Evolutionary conservation across 2,888 invertebrate species (phyloP).

Genomic region (Drosophila pegasa): DNA sequence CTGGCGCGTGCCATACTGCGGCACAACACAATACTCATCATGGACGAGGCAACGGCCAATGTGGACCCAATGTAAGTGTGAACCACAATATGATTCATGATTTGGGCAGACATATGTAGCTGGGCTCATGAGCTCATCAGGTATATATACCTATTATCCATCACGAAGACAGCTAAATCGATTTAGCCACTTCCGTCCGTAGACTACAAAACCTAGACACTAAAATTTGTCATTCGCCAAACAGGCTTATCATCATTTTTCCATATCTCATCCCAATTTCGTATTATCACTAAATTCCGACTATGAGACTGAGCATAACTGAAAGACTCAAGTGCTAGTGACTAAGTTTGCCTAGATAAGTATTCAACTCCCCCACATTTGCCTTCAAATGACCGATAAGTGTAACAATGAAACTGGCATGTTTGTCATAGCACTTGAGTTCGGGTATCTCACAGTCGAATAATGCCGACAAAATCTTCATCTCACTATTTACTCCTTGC

Average conservation of each 20-base stretch:
- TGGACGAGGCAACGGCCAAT: constrained; percentile 97
- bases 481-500: constrained; percentile 51
- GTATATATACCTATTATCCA: not conserved
- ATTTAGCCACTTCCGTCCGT: not conserved
- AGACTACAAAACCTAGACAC: not conserved
- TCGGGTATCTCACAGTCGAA: not conserved
- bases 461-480: not conserved
- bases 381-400: not conserved
- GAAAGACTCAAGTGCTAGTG: not conserved
- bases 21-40: constrained; percentile 91
- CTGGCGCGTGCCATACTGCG: constrained; percentile 93
- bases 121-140: constrained; percentile 1
- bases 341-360: not conserved
- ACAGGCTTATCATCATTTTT: not conserved
- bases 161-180: constrained; percentile 2
- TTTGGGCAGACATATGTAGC: not conserved
- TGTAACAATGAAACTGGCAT: not conserved
- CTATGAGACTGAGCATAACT: constrained; percentile 2
- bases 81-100: not conserved
- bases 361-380: not conserved
- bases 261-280: constrained; percentile 1
- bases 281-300: not conserved
- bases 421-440: not conserved
- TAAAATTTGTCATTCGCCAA: not conserved
- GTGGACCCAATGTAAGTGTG: constrained; percentile 91